Conservation (phyloP, 1,140 invertebrate genomes). For the Phthorimaea operculella region DNA sequence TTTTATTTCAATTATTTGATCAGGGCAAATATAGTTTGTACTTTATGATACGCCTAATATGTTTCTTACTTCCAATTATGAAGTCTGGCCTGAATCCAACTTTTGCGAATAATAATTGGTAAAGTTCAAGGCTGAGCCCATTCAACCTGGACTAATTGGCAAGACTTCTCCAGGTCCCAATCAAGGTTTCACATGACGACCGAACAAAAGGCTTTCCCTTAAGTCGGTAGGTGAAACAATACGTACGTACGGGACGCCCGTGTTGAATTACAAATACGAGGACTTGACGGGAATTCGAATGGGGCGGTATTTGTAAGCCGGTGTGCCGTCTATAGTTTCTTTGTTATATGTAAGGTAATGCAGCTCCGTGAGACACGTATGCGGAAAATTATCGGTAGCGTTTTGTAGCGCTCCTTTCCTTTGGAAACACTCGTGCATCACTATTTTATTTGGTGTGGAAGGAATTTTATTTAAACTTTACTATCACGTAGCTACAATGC, state of each 20-base stretch:
- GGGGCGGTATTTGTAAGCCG: slow-evolving; percentile 33
- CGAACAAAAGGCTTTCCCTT: slow-evolving; percentile 42
- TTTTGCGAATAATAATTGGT: neutral
- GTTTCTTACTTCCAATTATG: neutral
- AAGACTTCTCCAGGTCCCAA: slow-evolving; percentile 16
- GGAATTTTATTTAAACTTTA: too few relatives aligned
- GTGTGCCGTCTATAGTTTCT: slow-evolving; percentile 30
- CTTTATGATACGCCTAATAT: too few relatives aligned
- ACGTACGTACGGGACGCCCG: slow-evolving; percentile 46
- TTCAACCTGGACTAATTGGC: neutral
- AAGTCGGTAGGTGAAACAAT: slow-evolving; percentile 61
- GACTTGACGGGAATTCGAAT: slow-evolving; percentile 63
- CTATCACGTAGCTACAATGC: too few relatives aligned
- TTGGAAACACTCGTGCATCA: too few relatives aligned
- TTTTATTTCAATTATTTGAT: too few relatives aligned
- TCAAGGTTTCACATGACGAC: slow-evolving; percentile 34
- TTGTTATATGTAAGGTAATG: slow-evolving; percentile 25
- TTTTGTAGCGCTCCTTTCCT: too few relatives aligned
- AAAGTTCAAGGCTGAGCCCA: neutral
- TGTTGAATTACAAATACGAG: slow-evolving; percentile 64
- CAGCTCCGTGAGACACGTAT: neutral
- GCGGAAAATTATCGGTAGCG: neutral
- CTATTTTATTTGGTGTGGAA: too few relatives aligned
- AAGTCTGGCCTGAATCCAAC: neutral
- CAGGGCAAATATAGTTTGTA: too few relatives aligned